Base-by-base conservation (phyloP, 2,888 invertebrate species). In the Palloptera scutellata region DNA sequence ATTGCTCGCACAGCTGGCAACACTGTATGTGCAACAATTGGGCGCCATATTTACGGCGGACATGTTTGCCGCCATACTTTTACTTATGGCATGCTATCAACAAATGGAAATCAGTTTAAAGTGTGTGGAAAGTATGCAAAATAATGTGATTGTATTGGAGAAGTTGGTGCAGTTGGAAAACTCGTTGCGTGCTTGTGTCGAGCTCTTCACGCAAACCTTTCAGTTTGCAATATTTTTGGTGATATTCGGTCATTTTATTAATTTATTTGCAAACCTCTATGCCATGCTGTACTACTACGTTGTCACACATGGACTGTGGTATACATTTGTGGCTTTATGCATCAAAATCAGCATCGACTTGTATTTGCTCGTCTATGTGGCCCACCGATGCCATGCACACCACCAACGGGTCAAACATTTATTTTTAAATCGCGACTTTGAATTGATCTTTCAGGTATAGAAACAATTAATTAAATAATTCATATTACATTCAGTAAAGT, bases 201-300 rank as follows among this genome's bases (percentile, higher is more conserved):
- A 20, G 0, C 61, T 70, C 2, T 77, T 77, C 30, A 55, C 72
- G 0, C 20, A 43, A 0, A 71, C 76, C 13, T 76, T 80, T 43
- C 77, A 81, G 66, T 67, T 79, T 60, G 77, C 79, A 53, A 76
- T 83, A 20, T 76, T 81, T 40, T 69, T 83, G 10, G 69, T 77
- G 42, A 75, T 81, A 30, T 66, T 78, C 40, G 75, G 78, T 48
- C 74, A 76, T 61, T 82, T 83, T 40, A 61, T 79, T 20, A 80
- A 80, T 54, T 74, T 81, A 2, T 66, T 84, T 62, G 74, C 79
- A 62, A 82, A 83, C 48, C 74, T 84, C 70, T 84, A 83, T 57
- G 80, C 83, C 54, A 70, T 80, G 61, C 71, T 84, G 74, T 77
- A 81, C 8, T 81, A 77, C 62, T 80, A 75, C 61, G 79, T 79